These are phyloP conservation scores for Drosophila virilis DNA, from an alignment of 1,140 invertebrate species.

Conservation along the genomic window DNA sequence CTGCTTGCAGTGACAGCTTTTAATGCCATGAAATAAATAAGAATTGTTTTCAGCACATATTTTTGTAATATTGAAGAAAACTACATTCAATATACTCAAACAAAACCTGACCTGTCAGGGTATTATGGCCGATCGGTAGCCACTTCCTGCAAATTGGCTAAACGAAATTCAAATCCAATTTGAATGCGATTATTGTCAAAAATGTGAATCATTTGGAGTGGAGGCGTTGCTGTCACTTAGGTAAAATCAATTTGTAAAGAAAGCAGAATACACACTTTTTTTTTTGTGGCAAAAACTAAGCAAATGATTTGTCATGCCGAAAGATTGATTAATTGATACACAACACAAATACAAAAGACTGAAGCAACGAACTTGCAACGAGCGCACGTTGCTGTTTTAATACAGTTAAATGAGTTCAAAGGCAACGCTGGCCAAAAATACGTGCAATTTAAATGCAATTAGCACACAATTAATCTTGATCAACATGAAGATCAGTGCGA, in stretches of 20 bases:
- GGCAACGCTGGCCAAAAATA: slow-evolving; percentile 28
- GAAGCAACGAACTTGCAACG: slow-evolving; percentile 72
- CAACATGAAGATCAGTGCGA: slow-evolving; percentile 22
- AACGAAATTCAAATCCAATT: slow-evolving; percentile 2
- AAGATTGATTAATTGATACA: slow-evolving; percentile 56
- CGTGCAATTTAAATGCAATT: slow-evolving; percentile 62
- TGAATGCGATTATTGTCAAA: neutral
- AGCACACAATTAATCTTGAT: slow-evolving; percentile 75
- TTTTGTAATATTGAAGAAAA: too few species aligned
- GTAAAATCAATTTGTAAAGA: slow-evolving; percentile 32
- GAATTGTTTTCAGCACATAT: too few species aligned
- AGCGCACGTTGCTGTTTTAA: slow-evolving; percentile 31
- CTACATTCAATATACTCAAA: too few species aligned
- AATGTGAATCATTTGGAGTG: slow-evolving; percentile 21
- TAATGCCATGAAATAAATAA: too few species aligned
- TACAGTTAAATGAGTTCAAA: slow-evolving; percentile 22
- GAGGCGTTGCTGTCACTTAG: slow-evolving; percentile 9
- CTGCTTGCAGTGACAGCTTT: neutral
- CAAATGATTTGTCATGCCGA: slow-evolving; percentile 35
- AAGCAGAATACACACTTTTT: slow-evolving; percentile 18
- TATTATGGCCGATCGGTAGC: slow-evolving; percentile 5
- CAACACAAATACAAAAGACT: slow-evolving; percentile 65
- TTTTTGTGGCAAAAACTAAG: slow-evolving; percentile 13
- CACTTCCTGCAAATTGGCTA: slow-evolving; percentile 31
- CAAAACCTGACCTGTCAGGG: too few species aligned